These are phyloP conservation scores for Bicyclus anynana DNA, from an alignment of 1,140 invertebrate species.

Conservation along the genomic window DNA sequence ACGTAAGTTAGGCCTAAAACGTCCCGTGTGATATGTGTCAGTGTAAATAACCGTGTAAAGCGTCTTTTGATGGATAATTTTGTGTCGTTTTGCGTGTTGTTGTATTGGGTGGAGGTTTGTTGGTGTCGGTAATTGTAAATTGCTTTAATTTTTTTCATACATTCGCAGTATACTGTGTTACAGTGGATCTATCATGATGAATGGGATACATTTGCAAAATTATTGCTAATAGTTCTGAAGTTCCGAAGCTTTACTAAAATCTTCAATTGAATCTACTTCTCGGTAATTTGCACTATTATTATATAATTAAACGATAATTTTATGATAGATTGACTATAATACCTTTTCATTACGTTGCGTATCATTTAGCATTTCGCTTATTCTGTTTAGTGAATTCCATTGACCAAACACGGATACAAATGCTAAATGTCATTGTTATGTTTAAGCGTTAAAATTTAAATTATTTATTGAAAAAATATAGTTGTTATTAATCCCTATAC, in stretches of 20 bases:
- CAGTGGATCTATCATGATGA: no score
- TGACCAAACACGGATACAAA: no score
- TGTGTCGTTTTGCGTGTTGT: constrained; percentile 30
- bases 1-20: constrained; percentile 68
- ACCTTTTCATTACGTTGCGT: neutral
- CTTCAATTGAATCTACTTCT: no score
- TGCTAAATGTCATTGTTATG: no score
- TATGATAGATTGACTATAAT: no score
- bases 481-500: neutral
- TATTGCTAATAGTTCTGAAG: no score
- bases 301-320: no score
- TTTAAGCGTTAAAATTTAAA: neutral
- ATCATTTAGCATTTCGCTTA: neutral
- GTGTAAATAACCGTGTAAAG: constrained; percentile 55
- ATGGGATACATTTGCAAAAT: no score
- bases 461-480: neutral
- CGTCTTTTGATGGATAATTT: constrained; percentile 29
- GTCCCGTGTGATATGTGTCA: constrained; percentile 53
- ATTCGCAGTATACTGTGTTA: neutral
- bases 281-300: no score
- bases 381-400: no score
- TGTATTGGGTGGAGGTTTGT: constrained; percentile 29
- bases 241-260: no score
- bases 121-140: constrained; percentile 14
- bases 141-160: constrained; percentile 4